Base-by-base conservation (phyloP, 2,113 vertebrate species). In the Antennarius striatus region DNA sequence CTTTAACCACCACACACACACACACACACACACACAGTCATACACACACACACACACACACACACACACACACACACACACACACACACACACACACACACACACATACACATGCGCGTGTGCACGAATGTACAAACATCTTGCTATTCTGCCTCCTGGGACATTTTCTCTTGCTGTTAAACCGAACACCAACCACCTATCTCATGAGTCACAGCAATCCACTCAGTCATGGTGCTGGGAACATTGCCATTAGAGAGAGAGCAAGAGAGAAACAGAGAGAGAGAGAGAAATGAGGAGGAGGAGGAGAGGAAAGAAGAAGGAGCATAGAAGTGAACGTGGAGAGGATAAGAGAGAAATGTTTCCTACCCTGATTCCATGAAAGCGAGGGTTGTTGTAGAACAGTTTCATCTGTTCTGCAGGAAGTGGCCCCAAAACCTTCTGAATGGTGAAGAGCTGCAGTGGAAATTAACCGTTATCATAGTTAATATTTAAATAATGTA, bases 331-430 rank as follows among this genome's bases (percentile, higher is more conserved):
- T 1, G n/a, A 62, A n/a, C n/a, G 2, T 3, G 45, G 14, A 16
- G 4, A 39, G 11, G 17, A 55, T 16, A 1, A 50, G 52, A 17
- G 17, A 54, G 22, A 39, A 60, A 6, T 0, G 5, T 63, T 59
- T 79, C 80, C 54, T 94, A 99, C 97, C 93, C 97, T 89, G 79
- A 99, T 92, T 64, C 98, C 98, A 39, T 99, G 98, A 83, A 99
- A 99, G 70, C 96, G 96, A 79, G 96, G 95, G 91, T 98, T 99
- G 92, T 95, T 98, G 73, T 98, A 98, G 92, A 99, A 99, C 75
- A 99, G 97, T 82, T 99, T 98, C 96, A 98, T 99, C 90, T 99
- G 97, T 82, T 99, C 96, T 0, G 96, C 92, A 69, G 96, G 97
- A 86, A 98, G 93, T 0, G 96, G 94, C 80, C 98, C 98, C 75